Conservation (phyloP, 2,888 invertebrate species). For the Trypoxylon attenuatum region DNA sequence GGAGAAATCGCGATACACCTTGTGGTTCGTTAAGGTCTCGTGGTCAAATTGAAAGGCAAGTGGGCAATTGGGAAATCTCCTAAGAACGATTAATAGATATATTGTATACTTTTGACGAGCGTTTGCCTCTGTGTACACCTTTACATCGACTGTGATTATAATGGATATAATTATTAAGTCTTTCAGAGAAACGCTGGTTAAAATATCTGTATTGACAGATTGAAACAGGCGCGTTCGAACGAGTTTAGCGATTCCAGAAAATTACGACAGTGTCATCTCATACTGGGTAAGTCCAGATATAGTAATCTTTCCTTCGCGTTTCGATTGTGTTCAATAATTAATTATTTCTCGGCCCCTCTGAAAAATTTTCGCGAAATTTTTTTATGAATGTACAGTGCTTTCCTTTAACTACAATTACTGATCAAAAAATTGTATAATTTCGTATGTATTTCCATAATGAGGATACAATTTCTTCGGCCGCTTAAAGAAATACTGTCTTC, state of each 20-base stretch:
- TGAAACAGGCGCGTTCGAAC: constrained; percentile 2
- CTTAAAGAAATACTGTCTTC: too few relatives aligned
- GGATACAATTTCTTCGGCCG: too few relatives aligned
- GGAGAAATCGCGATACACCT: too few relatives aligned
- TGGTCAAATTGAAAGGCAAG: neutral
- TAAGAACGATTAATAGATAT: constrained; percentile 8
- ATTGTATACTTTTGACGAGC: constrained; percentile 30
- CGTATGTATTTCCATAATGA: too few relatives aligned
- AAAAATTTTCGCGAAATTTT: too few relatives aligned
- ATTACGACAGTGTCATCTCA: constrained; percentile 2
- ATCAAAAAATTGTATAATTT: too few relatives aligned
- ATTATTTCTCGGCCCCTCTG: too few relatives aligned
- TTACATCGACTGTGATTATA: constrained; percentile 67
- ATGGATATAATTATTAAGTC: constrained; percentile 62
- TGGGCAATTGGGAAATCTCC: neutral
- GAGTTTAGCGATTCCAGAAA: constrained; percentile 7
- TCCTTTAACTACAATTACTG: too few relatives aligned
- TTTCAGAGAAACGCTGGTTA: constrained; percentile 42
- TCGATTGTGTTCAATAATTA: too few relatives aligned
- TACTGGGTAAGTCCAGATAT: constrained; percentile 23
- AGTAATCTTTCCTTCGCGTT: too few relatives aligned
- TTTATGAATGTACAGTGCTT: too few relatives aligned
- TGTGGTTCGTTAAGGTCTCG: neutral
- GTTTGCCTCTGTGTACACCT: constrained; percentile 44
- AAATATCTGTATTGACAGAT: constrained; percentile 12